Percentiles rank a stretch among this genome's conserved stretches.
These are phyloP conservation scores for Peromyscus melanophrys DNA, from an alignment of 2,797 vertebrate species.

Conservation along the genomic window DNA sequence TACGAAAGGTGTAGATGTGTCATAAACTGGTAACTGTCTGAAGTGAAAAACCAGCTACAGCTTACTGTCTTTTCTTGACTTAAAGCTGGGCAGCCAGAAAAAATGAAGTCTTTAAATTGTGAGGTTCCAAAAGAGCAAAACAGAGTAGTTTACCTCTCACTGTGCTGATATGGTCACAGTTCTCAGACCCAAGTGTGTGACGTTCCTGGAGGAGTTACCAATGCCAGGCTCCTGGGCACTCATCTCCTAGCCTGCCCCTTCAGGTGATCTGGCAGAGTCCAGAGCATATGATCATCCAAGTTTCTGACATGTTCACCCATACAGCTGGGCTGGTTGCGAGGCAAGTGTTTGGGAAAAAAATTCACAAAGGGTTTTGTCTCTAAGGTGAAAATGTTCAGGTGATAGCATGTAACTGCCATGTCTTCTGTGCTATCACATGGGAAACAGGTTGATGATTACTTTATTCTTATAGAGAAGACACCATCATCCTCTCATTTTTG, in stretches of 20 bases:
- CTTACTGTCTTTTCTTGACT: neutral
- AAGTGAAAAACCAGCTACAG: too few relatives aligned
- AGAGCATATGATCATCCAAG: neutral
- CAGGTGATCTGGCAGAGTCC: neutral
- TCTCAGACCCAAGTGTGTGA: neutral
- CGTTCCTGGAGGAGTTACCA: neutral
- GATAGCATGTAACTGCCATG: neutral
- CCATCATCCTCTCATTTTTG: neutral
- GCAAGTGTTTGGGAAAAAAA: neutral
- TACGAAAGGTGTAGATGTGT: too few relatives aligned
- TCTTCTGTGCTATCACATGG: neutral
- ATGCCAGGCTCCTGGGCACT: neutral
- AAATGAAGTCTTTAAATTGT: constrained; percentile 26
- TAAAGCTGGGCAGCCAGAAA: constrained; percentile 5
- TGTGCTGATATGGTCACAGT: neutral
- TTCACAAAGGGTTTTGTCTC: neutral
- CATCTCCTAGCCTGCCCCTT: neutral
- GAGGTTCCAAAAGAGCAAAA: neutral
- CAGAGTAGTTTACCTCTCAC: neutral
- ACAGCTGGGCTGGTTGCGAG: neutral
- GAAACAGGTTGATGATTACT: neutral
- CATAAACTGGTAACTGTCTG: too few relatives aligned
- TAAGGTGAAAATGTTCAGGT: neutral
- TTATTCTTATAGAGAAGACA: neutral
- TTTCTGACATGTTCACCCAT: neutral